phyloP scores from a whole-genome alignment of 2,797 vertebrate genomes.

The Gymnothorax javanicus region DNA sequence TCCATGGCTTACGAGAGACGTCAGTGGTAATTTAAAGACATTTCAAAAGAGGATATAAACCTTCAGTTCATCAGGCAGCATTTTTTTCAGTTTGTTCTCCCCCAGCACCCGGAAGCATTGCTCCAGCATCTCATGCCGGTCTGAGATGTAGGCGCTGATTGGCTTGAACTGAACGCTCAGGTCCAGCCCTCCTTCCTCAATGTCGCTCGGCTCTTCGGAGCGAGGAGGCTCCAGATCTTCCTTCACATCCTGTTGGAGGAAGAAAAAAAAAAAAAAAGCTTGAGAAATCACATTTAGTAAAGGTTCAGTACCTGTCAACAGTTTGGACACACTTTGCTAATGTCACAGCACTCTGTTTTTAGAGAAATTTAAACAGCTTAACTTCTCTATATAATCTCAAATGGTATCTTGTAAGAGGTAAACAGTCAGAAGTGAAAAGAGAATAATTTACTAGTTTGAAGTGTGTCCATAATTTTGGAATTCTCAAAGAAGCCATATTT shows the following conservation, averaged over 20 bases:
- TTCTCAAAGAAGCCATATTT: no score
- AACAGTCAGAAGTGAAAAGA: no score
- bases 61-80: conserved; percentile 95
- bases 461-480: no score
- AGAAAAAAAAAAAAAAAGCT: background rate
- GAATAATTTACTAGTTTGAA: no score
- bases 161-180: conserved; percentile 84
- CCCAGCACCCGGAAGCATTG: conserved; percentile 91
- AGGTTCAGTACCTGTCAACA: no score
- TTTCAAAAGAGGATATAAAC: conserved; percentile 58
- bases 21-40: background rate
- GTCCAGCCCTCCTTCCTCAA: conserved; percentile 93
- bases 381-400: no score
- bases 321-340: no score
- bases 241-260: conserved; percentile 71
- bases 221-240: conserved; percentile 71
- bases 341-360: no score
- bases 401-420: no score
- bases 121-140: conserved; percentile 90
- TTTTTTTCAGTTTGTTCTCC: conserved; percentile 88
- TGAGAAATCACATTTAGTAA: background rate
- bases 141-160: conserved; percentile 84
- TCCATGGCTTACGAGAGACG: background rate
- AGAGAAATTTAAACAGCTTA: no score
- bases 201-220: conserved; percentile 82